These are phyloP conservation scores for Carposina sasakii DNA, from an alignment of 1,140 invertebrate species.

Conservation along the genomic window DNA sequence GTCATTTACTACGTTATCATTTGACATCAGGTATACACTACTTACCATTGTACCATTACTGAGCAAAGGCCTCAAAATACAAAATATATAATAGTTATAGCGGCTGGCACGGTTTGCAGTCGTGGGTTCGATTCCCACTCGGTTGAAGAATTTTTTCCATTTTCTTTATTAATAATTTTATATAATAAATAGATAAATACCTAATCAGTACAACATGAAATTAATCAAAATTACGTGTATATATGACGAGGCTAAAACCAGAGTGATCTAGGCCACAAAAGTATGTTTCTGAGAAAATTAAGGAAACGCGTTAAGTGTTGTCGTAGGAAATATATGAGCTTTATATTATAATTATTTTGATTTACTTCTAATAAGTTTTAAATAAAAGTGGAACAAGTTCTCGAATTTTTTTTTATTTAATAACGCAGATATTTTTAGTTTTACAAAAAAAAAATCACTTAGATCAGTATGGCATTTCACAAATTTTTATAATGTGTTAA, in stretches of 20 bases:
- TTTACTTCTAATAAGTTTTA: constrained; percentile 10
- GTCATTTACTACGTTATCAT: no score
- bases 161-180: no score
- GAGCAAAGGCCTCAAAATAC: no score
- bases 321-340: constrained; percentile 9
- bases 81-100: no score
- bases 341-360: constrained; percentile 2
- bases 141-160: no score
- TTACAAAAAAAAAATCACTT: constrained; percentile 11
- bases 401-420: constrained; percentile 11
- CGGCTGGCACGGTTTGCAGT: no score
- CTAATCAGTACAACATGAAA: no score
- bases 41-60: no score
- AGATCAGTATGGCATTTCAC: constrained; percentile 16
- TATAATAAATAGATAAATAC: no score
- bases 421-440: constrained; percentile 5
- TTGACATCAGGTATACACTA: no score
- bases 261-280: constrained; percentile 15
- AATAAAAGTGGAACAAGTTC: constrained; percentile 11
- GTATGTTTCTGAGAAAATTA: constrained; percentile 11
- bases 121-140: no score
- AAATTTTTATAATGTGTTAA: constrained; percentile 18
- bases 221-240: no score
- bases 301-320: constrained; percentile 10
- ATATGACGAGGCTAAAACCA: constrained; percentile 8